A percentile compares a stretch with the other conserved stretches of the same genome.
Conservation (phyloP, 2,797 vertebrate species). For the Gallinago nigripennis region DNA sequence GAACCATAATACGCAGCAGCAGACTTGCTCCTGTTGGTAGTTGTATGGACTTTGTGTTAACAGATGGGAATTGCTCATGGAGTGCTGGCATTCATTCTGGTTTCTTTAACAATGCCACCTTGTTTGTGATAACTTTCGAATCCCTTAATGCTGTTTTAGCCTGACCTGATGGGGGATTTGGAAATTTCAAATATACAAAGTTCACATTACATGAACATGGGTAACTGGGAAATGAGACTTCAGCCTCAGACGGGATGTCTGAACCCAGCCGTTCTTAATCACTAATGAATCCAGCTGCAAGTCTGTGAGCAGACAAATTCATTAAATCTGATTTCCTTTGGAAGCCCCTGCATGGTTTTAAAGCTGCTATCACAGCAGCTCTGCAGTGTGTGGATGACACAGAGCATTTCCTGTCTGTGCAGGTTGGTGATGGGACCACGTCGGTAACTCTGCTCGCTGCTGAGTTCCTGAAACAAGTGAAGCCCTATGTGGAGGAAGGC, state of each 20-base stretch:
- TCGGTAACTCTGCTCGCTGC: conserved; percentile 94
- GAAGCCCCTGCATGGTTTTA: not conserved
- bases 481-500: conserved; percentile 93
- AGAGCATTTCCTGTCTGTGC: fast-evolving
- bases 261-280: not conserved
- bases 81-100: not conserved
- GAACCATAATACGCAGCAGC: fast-evolving
- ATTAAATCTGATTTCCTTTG: not conserved
- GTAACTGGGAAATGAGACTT: not conserved
- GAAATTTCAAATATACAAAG: not conserved
- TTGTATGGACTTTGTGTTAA: not conserved
- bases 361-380: fast-evolving
- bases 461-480: conserved; percentile 96
- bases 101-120: not conserved
- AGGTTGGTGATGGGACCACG: conserved; percentile 97
- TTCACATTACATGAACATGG: fast-evolving
- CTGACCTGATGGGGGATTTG: not conserved
- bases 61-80: fast-evolving
- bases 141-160: not conserved
- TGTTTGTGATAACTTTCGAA: not conserved
- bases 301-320: not conserved
- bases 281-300: not conserved
- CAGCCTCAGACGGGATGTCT: fast-evolving
- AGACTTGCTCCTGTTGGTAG: fast-evolving
- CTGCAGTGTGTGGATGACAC: not conserved